A percentile compares a stretch with the other conserved stretches of the same genome.
Conservation (phyloP, 2,797 vertebrate genomes). For the Danio jaintianensis region DNA sequence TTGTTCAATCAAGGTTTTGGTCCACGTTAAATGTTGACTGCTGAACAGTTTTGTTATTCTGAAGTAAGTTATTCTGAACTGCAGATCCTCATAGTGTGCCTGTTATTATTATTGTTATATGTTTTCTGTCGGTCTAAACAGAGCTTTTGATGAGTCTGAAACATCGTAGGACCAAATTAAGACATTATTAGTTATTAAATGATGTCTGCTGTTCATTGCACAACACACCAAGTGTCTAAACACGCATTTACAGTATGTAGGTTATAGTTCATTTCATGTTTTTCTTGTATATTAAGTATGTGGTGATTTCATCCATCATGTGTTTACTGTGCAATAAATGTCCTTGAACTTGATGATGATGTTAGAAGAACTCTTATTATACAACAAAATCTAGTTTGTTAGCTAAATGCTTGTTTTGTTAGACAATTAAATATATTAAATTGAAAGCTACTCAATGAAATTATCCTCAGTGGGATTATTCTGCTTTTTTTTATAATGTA, state of each 20-base stretch:
- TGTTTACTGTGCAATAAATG: background rate
- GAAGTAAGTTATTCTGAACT: background rate
- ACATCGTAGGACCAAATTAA: slow-evolving; percentile 23
- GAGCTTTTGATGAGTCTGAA: background rate
- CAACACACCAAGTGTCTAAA: background rate
- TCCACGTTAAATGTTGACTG: no score
- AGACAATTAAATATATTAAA: background rate
- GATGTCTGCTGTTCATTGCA: background rate
- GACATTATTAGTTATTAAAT: slow-evolving; percentile 1
- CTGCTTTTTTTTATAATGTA: background rate
- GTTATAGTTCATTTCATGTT: background rate
- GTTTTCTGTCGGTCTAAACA: slow-evolving; percentile 5
- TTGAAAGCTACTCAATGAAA: background rate
- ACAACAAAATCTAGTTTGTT: background rate
- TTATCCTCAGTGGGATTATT: background rate
- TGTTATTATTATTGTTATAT: background rate
- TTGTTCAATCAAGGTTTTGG: no score
- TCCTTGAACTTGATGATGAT: background rate
- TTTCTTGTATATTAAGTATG: background rate
- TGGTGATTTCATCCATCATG: background rate
- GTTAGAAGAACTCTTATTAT: background rate
- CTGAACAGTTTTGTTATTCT: no score
- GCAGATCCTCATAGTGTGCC: background rate
- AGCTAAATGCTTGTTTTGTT: background rate
- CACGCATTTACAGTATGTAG: background rate